These are phyloP conservation scores for Argyresthia albistria DNA, from an alignment of 2,888 invertebrate species.

Conservation along the genomic window DNA sequence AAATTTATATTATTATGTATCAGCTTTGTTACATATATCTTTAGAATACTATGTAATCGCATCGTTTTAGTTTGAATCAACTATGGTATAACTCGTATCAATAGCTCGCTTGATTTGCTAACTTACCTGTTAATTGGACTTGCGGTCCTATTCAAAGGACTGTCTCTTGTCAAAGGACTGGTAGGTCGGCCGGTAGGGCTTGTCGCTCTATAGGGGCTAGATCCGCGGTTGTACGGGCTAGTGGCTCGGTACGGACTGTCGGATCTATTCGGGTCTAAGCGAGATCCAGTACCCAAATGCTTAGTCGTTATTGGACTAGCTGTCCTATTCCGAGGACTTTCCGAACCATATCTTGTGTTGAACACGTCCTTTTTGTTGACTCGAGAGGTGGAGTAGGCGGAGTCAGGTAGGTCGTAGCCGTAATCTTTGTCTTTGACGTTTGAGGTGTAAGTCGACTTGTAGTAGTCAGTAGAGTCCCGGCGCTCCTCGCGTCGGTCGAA, in stretches of 20 bases:
- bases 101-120: background rate
- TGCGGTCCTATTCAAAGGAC: conserved; percentile 63
- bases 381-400: conserved; percentile 51
- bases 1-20: too few relatives aligned
- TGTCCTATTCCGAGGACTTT: conserved; percentile 57
- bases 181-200: conserved; percentile 60
- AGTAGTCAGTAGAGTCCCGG: conserved; percentile 55
- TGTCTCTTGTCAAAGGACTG: conserved; percentile 69
- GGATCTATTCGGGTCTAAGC: conserved; percentile 59
- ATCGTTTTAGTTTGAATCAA: too few relatives aligned
- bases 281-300: conserved; percentile 63
- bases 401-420: conserved; percentile 47
- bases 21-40: too few relatives aligned
- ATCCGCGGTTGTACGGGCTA: conserved; percentile 47
- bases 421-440: conserved; percentile 56
- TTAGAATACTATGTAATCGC: too few relatives aligned
- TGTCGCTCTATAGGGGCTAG: conserved; percentile 53
- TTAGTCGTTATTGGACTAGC: conserved; percentile 67
- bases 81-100: background rate
- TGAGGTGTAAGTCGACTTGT: conserved; percentile 48
- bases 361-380: conserved; percentile 49
- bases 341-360: conserved; percentile 46
- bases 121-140: conserved; percentile 69
- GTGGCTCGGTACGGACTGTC: conserved; percentile 50
- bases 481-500: conserved; percentile 58